Evolutionary conservation across 2,113 vertebrate genomes (phyloP), one percentile per base, ranked within the genome.

Genomic region (Myotis yumanensis): DNA sequence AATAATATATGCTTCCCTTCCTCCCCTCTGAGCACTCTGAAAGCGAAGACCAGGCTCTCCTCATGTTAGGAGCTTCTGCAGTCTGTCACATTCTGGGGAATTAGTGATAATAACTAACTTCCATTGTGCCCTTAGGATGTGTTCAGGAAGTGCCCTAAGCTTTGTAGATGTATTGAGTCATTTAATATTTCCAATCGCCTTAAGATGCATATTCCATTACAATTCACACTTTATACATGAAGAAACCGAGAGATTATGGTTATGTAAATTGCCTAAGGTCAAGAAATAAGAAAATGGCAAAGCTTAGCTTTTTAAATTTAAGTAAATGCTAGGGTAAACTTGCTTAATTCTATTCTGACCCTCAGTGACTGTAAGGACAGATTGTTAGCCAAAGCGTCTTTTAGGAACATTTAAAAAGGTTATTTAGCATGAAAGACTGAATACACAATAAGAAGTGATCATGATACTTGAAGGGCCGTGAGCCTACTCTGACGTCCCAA

Each of bases 281-380:
- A 62, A 71, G 59, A 93, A 64, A 4, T 0, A 82, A 86, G 52
- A 72, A 82, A 77, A 68, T 62, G 4, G 22, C 5, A 46, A 28
- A 77, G 5, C 66, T 92, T 62, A 62, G 57, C 57, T 57, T 95
- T 90, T 86, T 76, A 92, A 89, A 92, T 92, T 5, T 94, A 81
- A 86, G 40, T 15, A 59, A 90, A 90, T 0, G 40, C 43, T 66
- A 86, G 43, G 5, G n/a, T 40, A 22, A 77, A 22, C 28, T 66
- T 80, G 2, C 51, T 77, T 54, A 52, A 66, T 72, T 92, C 20
- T 64, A 3, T 71, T 54, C 83, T 40, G 59, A 54, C 4, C 4
- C 11, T 80, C 66, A 48, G 4, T 80, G 15, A 87, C 15, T 17
- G 32, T 57, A 62, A 57, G 37, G 62, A 35, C 28, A 66, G 35